Conservation (phyloP, 2,113 vertebrate genomes). For the Synodontis membranacea region DNA sequence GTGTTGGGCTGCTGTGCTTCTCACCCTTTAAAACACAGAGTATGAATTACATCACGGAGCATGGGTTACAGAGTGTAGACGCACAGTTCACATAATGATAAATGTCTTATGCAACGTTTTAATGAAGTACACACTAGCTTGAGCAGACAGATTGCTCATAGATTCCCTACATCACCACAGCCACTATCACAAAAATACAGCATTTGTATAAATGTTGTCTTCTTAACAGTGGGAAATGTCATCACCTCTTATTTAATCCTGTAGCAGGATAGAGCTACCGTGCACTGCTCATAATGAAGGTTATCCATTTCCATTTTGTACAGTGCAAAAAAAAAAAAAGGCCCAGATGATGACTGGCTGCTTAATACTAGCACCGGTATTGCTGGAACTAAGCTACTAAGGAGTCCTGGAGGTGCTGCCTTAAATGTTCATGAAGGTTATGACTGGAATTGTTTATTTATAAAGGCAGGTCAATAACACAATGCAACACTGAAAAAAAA, state of each 20-base stretch:
- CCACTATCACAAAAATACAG: neutral
- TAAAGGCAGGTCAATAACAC: neutral
- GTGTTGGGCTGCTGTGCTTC: slow-evolving; percentile 79
- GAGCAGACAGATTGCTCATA: neutral
- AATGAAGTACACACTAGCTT: neutral
- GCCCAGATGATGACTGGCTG: neutral
- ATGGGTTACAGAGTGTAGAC: neutral
- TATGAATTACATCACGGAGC: neutral
- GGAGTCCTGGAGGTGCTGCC: neutral
- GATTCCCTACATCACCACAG: neutral
- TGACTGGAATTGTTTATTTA: neutral
- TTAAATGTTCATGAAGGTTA: neutral
- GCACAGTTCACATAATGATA: no score
- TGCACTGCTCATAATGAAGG: neutral
- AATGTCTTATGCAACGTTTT: neutral
- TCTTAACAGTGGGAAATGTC: neutral
- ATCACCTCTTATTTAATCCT: neutral
- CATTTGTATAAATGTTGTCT: neutral
- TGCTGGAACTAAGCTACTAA: neutral
- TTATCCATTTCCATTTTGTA: neutral
- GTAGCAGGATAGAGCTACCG: neutral
- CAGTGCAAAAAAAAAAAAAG: neutral
- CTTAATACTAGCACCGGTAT: neutral
- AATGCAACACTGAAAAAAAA: neutral
- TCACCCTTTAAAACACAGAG: slow-evolving; percentile 72